A percentile compares a stretch with the other conserved stretches of the same genome.
Conservation (phyloP, 2,888 invertebrate genomes). For the Polydrusus tereticollis region DNA sequence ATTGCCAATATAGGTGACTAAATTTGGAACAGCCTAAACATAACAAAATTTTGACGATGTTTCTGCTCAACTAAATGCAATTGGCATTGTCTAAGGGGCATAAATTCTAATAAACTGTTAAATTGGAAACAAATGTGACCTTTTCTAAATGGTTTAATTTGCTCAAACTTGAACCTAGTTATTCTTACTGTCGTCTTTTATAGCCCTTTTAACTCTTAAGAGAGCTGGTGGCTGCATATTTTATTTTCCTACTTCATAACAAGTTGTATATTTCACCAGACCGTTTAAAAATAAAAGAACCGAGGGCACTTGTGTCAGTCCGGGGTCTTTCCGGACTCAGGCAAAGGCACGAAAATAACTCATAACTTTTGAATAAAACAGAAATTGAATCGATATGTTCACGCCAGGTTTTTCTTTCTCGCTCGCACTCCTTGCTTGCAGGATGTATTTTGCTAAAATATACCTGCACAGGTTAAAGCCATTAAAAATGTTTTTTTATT, state of each 20-base stretch:
- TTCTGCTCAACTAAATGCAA: too few relatives aligned
- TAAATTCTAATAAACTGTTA: too few relatives aligned
- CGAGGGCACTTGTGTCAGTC: constrained; percentile 21
- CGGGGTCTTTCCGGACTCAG: constrained; percentile 15
- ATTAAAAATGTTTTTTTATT: not conserved
- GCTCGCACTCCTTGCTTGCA: not conserved
- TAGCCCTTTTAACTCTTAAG: constrained; percentile 9
- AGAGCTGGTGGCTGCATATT: constrained; percentile 3
- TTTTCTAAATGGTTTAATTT: not conserved
- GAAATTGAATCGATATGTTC: constrained; percentile 25
- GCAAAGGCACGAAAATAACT: constrained; percentile 29
- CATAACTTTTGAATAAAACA: constrained; percentile 40
- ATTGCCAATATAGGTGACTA: too few relatives aligned
- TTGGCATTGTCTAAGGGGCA: too few relatives aligned
- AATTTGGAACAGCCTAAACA: too few relatives aligned
- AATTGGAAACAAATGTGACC: too few relatives aligned
- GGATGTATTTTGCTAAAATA: not conserved
- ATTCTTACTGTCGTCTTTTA: not conserved
- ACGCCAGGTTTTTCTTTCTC: not conserved
- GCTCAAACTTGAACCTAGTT: not conserved
- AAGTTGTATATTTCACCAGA: constrained; percentile 17
- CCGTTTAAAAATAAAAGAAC: constrained; percentile 19
- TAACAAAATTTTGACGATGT: too few relatives aligned
- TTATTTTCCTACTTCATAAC: constrained; percentile 8
- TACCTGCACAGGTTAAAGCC: not conserved